These are phyloP conservation scores for Caenorhabditis angaria DNA, from an alignment of 2,888 invertebrate species.

Conservation along the genomic window DNA sequence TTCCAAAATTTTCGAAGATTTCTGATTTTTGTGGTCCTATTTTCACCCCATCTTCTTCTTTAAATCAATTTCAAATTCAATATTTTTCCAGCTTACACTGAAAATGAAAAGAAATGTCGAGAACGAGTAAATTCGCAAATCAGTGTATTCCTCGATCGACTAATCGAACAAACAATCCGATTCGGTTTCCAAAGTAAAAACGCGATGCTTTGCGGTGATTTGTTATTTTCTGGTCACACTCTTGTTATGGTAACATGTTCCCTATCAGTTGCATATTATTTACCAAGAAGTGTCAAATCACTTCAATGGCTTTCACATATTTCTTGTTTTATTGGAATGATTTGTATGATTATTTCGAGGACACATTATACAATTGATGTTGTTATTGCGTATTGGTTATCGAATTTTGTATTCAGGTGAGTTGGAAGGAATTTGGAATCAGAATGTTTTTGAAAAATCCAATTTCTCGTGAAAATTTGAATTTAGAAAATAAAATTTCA, in stretches of 20 bases:
- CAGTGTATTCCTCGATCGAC: constrained; percentile 51
- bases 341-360: constrained; percentile 59
- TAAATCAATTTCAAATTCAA: too few species aligned
- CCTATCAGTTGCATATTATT: constrained; percentile 56
- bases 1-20: too few species aligned
- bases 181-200: constrained; percentile 67
- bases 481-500: too few species aligned
- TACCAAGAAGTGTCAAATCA: constrained; percentile 43
- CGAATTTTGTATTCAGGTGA: constrained; percentile 58
- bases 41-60: too few species aligned
- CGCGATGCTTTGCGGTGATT: constrained; percentile 62
- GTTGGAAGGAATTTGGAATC: constrained; percentile 2
- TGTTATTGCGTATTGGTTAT: constrained; percentile 61
- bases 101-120: constrained; percentile 61
- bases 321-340: constrained; percentile 48
- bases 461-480: neutral
- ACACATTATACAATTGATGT: constrained; percentile 67
- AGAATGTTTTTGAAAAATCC: neutral
- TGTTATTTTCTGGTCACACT: constrained; percentile 64
- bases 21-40: too few species aligned
- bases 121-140: constrained; percentile 45
- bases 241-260: constrained; percentile 58
- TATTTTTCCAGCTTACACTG: constrained; percentile 55
- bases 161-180: constrained; percentile 65
- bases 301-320: constrained; percentile 43